These are phyloP conservation scores for Dione vanillae DNA, from an alignment of 2,888 invertebrate genomes.

Conservation along the genomic window DNA sequence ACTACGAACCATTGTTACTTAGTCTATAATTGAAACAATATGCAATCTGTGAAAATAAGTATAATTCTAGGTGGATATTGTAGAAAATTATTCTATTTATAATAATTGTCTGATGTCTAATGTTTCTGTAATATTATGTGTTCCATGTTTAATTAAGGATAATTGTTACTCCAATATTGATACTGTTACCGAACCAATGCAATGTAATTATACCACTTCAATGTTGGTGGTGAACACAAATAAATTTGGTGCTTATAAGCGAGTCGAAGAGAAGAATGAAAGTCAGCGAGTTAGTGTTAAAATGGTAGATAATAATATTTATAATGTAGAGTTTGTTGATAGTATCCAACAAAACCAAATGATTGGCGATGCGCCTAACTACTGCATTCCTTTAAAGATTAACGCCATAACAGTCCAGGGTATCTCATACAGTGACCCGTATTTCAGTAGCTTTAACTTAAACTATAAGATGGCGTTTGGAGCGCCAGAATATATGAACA, in stretches of 20 bases:
- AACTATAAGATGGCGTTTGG: conserved; percentile 83
- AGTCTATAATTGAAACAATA: conserved; percentile 85
- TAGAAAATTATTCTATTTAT: conserved; percentile 86
- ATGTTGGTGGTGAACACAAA: conserved; percentile 85
- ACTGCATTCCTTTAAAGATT: conserved; percentile 85
- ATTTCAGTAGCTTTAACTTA: conserved; percentile 85
- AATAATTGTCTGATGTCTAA: conserved; percentile 84
- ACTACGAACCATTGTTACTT: conserved; percentile 86
- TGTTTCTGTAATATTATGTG: conserved; percentile 86
- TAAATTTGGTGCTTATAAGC: conserved; percentile 85
- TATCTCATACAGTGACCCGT: conserved; percentile 85
- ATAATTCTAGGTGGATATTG: conserved; percentile 84
- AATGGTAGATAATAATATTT: conserved; percentile 84
- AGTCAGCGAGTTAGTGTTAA: conserved; percentile 84
- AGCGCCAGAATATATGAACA: conserved; percentile 84
- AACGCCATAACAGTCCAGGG: conserved; percentile 86
- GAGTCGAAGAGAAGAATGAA: conserved; percentile 81
- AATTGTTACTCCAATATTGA: conserved; percentile 84
- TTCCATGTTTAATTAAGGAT: conserved; percentile 86
- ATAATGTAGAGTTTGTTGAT: conserved; percentile 84
- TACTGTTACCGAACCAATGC: conserved; percentile 86
- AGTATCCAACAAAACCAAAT: conserved; percentile 85
- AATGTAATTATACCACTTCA: conserved; percentile 86
- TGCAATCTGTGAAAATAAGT: conserved; percentile 88
- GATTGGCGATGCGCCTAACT: conserved; percentile 84